Evolutionary conservation across 2,888 invertebrate species (phyloP), one percentile per base, ranked within the genome.

Genomic region (Tenthredo notha): DNA sequence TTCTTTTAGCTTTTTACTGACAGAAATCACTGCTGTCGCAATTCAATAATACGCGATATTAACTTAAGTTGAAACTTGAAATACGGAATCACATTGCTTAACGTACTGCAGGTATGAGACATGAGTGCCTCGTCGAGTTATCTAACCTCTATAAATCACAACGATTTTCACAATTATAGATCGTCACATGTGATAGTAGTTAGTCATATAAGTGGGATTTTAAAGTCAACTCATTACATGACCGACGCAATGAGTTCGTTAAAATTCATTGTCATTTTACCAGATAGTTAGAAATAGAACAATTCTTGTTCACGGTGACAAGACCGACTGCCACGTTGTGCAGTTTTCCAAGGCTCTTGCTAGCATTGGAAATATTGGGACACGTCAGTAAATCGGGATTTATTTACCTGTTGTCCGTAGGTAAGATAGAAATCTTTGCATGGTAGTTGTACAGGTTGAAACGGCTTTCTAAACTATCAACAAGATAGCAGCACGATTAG

Each of bases 261-360:
- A 21, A 80, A 80, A 61, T 37, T 61, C 80, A 40, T 80, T 80
- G 80, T 80, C 80, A 80, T 61, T 80, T n/a, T 12, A 61, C 80
- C 21, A 50, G 40, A 80, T 50, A 37, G 7, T 80, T 61, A n/a
- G 10, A 6, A 40, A 61, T 80, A 21, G 10, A 61, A 61, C 21
- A 61, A 80, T 61, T 21, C 37, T 61, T 21, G 6, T 40, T 80
- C 65, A 37, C 65, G 50, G 47, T 82, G 84, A 85, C 75, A 85
- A 85, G 77, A 43, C 78, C 29, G n/a, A 33, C 2, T 88, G 91
- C 90, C 90, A 90, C 90, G 91, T 90, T 90, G 89, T 87, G 86
- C n/a, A n/a, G n/a, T 80, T 61, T 80, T 40, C 7, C 61, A 58
- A 78, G 40, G 33, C n/a, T 43, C 10, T n/a, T 15, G 50, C 10